A percentile compares a stretch with the other conserved stretches of the same genome.
phyloP scores from a whole-genome alignment of 2,113 vertebrate species.

The Tyto alba region DNA sequence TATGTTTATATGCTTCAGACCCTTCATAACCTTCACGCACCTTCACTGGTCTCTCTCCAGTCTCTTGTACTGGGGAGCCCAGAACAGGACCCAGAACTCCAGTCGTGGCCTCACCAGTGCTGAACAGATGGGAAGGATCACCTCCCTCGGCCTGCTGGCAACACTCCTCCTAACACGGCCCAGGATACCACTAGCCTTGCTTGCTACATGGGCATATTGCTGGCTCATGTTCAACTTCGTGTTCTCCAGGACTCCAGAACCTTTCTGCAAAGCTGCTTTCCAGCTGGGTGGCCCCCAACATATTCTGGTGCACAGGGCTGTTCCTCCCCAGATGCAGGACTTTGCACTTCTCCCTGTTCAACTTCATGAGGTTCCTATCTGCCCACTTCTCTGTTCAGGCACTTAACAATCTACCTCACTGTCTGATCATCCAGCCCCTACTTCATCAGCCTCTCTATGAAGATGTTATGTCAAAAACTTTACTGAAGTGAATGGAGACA shows the following conservation, averaged over 20 bases:
- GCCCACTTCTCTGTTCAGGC: not conserved
- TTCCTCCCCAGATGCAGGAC: not conserved
- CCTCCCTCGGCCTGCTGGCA: not conserved
- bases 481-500: not conserved
- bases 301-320: not conserved
- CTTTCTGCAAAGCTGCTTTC: not conserved
- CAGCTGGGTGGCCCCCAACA: not conserved
- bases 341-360: not conserved
- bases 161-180: not conserved
- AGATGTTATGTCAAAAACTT: not conserved
- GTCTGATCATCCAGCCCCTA: not conserved
- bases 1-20: not conserved
- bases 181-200: not conserved
- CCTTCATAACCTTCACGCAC: not conserved
- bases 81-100: not conserved
- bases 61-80: not conserved
- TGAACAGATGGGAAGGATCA: not conserved
- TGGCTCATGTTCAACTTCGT: accelerated
- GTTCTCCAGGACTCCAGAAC: not conserved
- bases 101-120: not conserved
- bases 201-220: accelerated
- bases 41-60: not conserved
- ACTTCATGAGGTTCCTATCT: not conserved
- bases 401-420: not conserved
- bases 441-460: not conserved